Evolutionary conservation across 1,140 invertebrate genomes (phyloP).

Genomic region (Melitaea cinxia): DNA sequence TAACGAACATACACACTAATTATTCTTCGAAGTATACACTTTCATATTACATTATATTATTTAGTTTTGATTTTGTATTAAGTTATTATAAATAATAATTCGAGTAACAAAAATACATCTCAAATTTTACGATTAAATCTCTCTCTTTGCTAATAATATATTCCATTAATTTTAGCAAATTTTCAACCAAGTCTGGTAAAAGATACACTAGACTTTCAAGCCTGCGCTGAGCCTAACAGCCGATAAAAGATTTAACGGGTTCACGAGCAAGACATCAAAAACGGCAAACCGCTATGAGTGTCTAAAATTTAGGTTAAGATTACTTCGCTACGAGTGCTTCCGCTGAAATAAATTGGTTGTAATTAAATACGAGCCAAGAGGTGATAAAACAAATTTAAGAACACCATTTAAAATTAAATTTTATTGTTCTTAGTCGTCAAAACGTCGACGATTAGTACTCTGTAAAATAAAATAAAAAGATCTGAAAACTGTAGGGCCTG

Average conservation of each 20-base stretch:
- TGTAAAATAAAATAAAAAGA: constrained; percentile 16
- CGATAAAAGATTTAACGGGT: constrained; percentile 68
- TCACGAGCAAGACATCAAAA: constrained; percentile 56
- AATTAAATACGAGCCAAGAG: constrained; percentile 40
- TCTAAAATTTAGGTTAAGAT: constrained; percentile 53
- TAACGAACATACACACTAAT: no score
- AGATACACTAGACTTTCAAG: constrained; percentile 48
- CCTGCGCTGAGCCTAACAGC: constrained; percentile 49
- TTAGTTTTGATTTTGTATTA: no score
- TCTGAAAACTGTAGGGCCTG: constrained; percentile 16
- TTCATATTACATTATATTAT: no score
- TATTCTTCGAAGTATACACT: no score
- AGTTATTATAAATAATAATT: no score
- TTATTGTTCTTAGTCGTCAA: constrained; percentile 18
- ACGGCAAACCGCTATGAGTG: constrained; percentile 44
- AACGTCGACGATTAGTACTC: constrained; percentile 16
- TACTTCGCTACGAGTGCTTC: constrained; percentile 38
- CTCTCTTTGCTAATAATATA: constrained; percentile 3
- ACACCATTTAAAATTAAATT: constrained; percentile 23
- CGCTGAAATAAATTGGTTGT: constrained; percentile 40
- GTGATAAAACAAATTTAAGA: constrained; percentile 30
- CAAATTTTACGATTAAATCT: no score
- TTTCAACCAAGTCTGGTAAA: constrained; percentile 42
- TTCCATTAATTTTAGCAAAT: constrained; percentile 20
- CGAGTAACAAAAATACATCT: no score